A percentile compares a stretch with the other conserved stretches of the same genome.
These are phyloP conservation scores for Gymnoscopelus microlampas DNA, from an alignment of 2,797 vertebrate species.

Conservation along the genomic window DNA sequence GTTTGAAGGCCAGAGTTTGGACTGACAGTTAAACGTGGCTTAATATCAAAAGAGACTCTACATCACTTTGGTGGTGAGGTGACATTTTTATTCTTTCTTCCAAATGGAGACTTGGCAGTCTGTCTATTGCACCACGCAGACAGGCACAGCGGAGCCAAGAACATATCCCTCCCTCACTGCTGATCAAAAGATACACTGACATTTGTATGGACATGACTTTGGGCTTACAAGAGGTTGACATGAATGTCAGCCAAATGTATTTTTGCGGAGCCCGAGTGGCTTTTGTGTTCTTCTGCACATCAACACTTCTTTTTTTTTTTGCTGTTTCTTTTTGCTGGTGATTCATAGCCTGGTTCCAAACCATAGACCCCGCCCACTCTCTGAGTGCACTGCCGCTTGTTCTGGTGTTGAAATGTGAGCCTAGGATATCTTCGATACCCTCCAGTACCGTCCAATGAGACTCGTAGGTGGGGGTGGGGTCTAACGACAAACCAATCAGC, in stretches of 20 bases:
- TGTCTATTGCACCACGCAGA: conserved; percentile 25
- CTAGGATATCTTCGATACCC: too few relatives aligned
- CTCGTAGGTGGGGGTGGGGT: too few relatives aligned
- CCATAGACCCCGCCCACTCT: too few relatives aligned
- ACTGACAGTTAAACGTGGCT: conserved; percentile 23
- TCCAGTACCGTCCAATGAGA: too few relatives aligned
- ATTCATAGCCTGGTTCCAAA: too few relatives aligned
- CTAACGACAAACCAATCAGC: too few relatives aligned
- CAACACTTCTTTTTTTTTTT: too few relatives aligned
- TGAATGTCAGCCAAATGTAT: conserved; percentile 61
- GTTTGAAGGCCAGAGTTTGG: background rate
- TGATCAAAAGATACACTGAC: conserved; percentile 61
- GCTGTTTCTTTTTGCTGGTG: too few relatives aligned
- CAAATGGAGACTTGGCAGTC: conserved; percentile 59
- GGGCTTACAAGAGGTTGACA: conserved; percentile 45
- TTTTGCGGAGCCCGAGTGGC: background rate
- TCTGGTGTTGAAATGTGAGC: too few relatives aligned
- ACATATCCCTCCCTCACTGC: conserved; percentile 47
- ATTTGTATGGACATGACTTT: conserved; percentile 63
- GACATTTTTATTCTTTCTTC: conserved; percentile 60
- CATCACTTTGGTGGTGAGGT: conserved; percentile 49
- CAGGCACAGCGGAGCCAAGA: conserved; percentile 45
- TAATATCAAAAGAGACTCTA: conserved; percentile 37
- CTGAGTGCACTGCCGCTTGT: too few relatives aligned
- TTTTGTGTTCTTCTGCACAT: too few relatives aligned